A percentile compares a stretch with the other conserved stretches of the same genome.
phyloP scores from a whole-genome alignment of 2,113 vertebrate genomes.

The Rafetus swinhoei region DNA sequence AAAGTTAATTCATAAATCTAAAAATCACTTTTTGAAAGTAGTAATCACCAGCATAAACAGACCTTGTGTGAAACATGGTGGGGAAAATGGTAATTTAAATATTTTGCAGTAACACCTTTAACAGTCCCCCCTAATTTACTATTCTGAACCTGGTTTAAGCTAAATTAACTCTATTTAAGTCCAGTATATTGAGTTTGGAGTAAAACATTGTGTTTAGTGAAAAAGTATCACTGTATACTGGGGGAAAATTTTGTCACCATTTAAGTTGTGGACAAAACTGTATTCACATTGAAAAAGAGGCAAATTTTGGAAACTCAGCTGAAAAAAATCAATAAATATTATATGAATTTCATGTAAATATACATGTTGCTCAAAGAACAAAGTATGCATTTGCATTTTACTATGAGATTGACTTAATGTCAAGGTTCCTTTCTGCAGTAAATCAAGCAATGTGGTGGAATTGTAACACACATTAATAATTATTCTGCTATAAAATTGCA shows the following conservation, averaged over 20 bases:
- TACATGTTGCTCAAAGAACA: not conserved
- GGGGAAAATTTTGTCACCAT: not conserved
- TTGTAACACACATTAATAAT: not conserved
- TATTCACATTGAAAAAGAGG: no score
- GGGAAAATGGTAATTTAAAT: not conserved
- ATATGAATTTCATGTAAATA: not conserved
- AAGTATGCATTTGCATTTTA: not conserved
- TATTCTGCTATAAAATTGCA: no score
- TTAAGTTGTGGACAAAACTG: not conserved
- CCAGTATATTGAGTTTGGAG: not conserved
- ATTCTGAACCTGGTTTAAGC: not conserved
- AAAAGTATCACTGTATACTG: not conserved
- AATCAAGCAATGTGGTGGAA: not conserved
- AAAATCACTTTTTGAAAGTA: not conserved
- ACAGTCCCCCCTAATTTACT: not conserved
- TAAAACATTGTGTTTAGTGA: not conserved
- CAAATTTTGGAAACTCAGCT: not conserved
- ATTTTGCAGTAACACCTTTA: not conserved
- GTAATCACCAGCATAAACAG: not conserved
- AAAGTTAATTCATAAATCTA: no score
- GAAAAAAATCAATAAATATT: not conserved
- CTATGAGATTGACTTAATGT: not conserved
- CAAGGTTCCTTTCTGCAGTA: not conserved
- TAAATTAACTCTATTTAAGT: not conserved
- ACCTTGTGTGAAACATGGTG: not conserved